Evolutionary conservation across 2,113 vertebrate species (phyloP), one percentile per base, ranked within the genome.

Genomic region (Daboia siamensis): DNA sequence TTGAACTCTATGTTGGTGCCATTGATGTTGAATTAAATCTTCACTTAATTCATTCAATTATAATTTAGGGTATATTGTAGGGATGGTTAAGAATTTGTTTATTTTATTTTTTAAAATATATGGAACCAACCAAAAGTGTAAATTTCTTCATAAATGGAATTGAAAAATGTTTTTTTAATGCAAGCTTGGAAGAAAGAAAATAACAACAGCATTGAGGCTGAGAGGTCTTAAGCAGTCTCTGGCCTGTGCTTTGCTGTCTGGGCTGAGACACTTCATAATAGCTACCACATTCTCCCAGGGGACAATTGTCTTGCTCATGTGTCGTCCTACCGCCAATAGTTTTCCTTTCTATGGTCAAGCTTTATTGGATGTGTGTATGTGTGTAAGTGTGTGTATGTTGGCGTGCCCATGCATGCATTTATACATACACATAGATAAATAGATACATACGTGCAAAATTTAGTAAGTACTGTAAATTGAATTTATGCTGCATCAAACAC

Each of bases 321-420:
- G 74, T 44, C 33, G 7, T 44, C 33, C 74, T 21, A 44, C 33
- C 33, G 33, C n/a, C 74, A 80, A 80, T 80, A 80, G 33, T 20
- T 80, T 80, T 80, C 74, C 74, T 80, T 39, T 80, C 17, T 80
- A 21, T 80, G 33, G 33, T 5, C 7, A 80, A 15, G n/a, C 15
- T 74, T 39, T 74, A 74, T n/a, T 74, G 64, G n/a, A 61, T 20
- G 20, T 56, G 55, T 17, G 17, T 13, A 15, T 33, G n/a, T 20
- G 15, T 1, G 29, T 15, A 15, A 2, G n/a, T 6, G 29, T 33
- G 11, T 1, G 26, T 0, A 12, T 13, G 4, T n/a, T 10, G 4
- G 26, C 12, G 29, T n/a, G 61, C 57, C n/a, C 12, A 13, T 69
- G 26, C 11, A 64, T 12, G 57, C 23, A 59, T 59, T 59, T 26